Evolutionary conservation across 2,113 vertebrate species (phyloP).

Genomic region (Syrmaticus mikado): DNA sequence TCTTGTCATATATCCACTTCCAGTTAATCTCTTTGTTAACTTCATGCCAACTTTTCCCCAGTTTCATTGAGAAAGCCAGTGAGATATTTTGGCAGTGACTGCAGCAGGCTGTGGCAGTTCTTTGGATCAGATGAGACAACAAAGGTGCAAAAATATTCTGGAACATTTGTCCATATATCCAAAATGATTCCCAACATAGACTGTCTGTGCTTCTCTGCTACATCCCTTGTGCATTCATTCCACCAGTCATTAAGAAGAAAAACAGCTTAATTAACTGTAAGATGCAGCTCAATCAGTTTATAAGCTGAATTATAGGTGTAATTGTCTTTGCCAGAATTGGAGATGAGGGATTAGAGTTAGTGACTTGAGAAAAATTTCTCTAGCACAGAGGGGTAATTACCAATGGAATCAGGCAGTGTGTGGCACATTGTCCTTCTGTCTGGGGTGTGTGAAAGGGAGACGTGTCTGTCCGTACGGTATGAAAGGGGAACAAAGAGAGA

Average conservation of each 20-base stretch:
- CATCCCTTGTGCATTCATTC: neutral
- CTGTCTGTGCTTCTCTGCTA: neutral
- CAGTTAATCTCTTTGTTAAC: neutral
- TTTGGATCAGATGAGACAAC: neutral
- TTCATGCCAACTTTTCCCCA: neutral
- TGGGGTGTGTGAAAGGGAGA: neutral
- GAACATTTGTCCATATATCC: neutral
- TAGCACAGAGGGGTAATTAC: neutral
- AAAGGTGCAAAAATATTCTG: neutral
- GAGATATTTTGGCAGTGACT: neutral
- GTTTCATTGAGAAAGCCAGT: neutral
- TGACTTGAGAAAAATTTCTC: neutral
- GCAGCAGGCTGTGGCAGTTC: neutral
- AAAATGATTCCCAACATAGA: neutral
- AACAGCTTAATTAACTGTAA: neutral
- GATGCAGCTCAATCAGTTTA: neutral
- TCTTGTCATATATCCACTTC: neutral
- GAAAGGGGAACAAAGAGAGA: conserved; percentile 22
- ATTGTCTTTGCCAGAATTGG: neutral
- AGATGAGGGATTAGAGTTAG: neutral
- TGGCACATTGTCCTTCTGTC: neutral
- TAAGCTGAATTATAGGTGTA: neutral
- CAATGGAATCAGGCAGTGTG: neutral
- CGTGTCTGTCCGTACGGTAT: neutral
- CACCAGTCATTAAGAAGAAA: neutral